Base-by-base conservation (phyloP, 2,888 invertebrate genomes). In the Argynnis bischoffii region DNA sequence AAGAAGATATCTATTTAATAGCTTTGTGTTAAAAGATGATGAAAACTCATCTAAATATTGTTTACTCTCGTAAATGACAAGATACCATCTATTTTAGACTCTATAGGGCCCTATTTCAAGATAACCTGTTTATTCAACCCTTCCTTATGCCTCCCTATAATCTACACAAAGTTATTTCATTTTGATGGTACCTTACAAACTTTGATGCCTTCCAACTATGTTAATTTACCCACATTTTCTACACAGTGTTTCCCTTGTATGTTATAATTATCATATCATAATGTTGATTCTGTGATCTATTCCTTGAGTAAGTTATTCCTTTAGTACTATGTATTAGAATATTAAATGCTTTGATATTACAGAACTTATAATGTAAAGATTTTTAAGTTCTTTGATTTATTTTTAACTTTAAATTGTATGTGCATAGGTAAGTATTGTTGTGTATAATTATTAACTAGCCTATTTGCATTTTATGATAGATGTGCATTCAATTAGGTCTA, bases 101-200 rank as follows among this genome's bases (percentile, higher is more conserved):
- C 35, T 63, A 51, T 67, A 64, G 60, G 55, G 53, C 60, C 56
- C 64, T 61, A 21, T 53, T 53, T 13, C 41, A 53, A 56, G 57
- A 51, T 69, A 60, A 26, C 64, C 26, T 55, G 48, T 31, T 46
- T 48, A 68, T 48, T 59, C 63, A 63, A 67, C 71, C 71, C 71
- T 65, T 60, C 55, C 63, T 48, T 48, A 59, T 54, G 59, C 59
- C 57, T 31, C 56, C 56, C 46, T 35, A 60, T 53, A 46, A 55
- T 59, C 60, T 54, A 47, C 61, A 47, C 55, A 60, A 69, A 71
- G 55, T 67, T 70, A 64, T 67, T 63, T 69, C 66, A 67, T 67
- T 67, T 67, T 64, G 69, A 64, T 61, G 66, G 59, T 66, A 48
- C 63, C 70, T 70, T 69, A 66, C 53, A 50, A 71, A 72, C 69